These are phyloP conservation scores for Aquatica leii DNA, from an alignment of 2,888 invertebrate genomes.

Conservation along the genomic window DNA sequence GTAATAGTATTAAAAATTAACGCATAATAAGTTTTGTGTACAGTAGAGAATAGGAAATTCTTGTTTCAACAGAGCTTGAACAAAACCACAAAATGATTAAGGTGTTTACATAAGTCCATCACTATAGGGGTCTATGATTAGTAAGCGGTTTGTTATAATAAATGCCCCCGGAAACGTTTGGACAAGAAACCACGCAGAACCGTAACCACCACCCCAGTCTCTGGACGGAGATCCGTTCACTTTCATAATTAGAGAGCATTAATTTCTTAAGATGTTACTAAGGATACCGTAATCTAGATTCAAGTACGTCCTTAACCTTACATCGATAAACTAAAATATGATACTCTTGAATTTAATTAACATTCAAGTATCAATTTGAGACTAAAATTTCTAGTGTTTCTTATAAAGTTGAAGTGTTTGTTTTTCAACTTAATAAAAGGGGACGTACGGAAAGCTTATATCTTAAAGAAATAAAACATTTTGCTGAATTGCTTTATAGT, in stretches of 20 bases:
- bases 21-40: no score
- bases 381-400: no score
- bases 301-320: conserved; percentile 39
- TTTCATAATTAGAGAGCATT: conserved; percentile 57
- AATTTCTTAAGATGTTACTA: conserved; percentile 57
- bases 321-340: conserved; percentile 12
- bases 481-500: no score
- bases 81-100: conserved; percentile 52
- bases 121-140: conserved; percentile 52
- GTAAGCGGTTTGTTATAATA: conserved; percentile 54
- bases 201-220: conserved; percentile 22
- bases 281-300: conserved; percentile 53
- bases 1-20: no score
- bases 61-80: background rate
- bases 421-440: no score
- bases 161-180: conserved; percentile 47
- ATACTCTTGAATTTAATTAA: conserved; percentile 37
- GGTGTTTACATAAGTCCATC: conserved; percentile 55
- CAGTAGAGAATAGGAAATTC: no score
- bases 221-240: conserved; percentile 45
- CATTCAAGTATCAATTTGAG: conserved; percentile 26
- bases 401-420: no score
- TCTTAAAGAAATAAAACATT: no score
- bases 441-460: no score
- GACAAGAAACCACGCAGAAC: conserved; percentile 18